Base-by-base conservation (phyloP, 2,888 invertebrate species). In the Drosophila affinis region DNA sequence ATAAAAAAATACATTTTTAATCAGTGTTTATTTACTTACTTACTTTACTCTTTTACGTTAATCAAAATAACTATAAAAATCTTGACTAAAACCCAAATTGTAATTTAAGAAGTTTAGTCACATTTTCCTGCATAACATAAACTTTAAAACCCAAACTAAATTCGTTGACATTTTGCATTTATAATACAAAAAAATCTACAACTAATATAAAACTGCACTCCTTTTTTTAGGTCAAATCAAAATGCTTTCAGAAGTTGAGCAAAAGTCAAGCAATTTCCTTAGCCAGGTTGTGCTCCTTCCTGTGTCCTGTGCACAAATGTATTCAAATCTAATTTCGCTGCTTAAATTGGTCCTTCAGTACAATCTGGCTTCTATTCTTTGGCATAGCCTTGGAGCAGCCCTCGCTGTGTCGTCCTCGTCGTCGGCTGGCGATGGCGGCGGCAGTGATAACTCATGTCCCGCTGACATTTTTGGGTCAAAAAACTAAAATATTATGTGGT, bases 401-500 rank as follows among this genome's bases (percentile, higher is more conserved):
- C 62, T 72, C 62, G 68, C 34, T 56, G 46, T 46, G 71, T 10
- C 52, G 24, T 21, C 21, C 21, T 21, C 21, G 61, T 10, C 52
- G 32, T 44, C 68, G 56, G 75, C 55, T 75, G 75, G 51, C 67
- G 47, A 61, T 70, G 21, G 21, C 21, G 55, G 45, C 81, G 76
- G 78, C 77, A 76, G 88, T 86, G 89, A 89, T 85, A 87, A 89
- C 78, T 89, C 87, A 82, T 89, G 86, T 79, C 79, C 88, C 55
- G 83, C 83, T 88, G 88, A 89, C 88, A 81, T 85, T 89, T 88
- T 89, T 89, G 86, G 88, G 88, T 88, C 90, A 88, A 77, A 72
- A 85, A 81, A 80, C 88, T 78, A 84, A 87, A 89, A 89, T 89
- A 85, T 87, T 84, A 76, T 88, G 78, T 85, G 75, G 67, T 57